These are phyloP conservation scores for Sipha flava DNA, from an alignment of 1,140 invertebrate genomes.

Conservation along the genomic window DNA sequence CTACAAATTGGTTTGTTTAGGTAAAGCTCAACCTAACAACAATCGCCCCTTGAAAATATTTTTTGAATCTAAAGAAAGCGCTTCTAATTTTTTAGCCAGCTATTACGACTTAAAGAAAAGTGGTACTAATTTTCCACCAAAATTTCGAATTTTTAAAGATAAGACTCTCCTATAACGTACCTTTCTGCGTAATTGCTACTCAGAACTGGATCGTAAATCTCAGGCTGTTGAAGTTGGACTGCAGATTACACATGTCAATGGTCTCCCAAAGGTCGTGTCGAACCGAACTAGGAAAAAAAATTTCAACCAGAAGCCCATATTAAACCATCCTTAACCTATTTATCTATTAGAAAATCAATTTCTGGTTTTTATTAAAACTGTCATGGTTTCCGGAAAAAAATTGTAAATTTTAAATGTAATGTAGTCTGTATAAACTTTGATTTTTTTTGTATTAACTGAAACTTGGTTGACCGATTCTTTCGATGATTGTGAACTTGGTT, in stretches of 20 bases:
- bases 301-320: not conserved
- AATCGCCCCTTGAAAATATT: not conserved
- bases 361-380: not conserved
- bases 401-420: constrained; percentile 4
- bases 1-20: not conserved
- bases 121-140: not conserved
- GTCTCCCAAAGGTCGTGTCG: not conserved
- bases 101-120: not conserved
- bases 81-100: not conserved
- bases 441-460: not conserved
- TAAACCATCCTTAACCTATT: not conserved
- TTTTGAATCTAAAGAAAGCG: not conserved
- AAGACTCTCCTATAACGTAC: not conserved
- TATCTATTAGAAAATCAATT: too few species aligned
- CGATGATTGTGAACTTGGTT: not conserved
- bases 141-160: not conserved
- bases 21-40: not conserved
- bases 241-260: not conserved
- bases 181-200: not conserved
- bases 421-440: not conserved
- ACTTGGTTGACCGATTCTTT: not conserved
- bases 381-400: not conserved
- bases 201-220: not conserved
- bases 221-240: not conserved
- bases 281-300: not conserved